Evolutionary conservation across 2,888 invertebrate species (phyloP).

Genomic region (Oasisia sp.): DNA sequence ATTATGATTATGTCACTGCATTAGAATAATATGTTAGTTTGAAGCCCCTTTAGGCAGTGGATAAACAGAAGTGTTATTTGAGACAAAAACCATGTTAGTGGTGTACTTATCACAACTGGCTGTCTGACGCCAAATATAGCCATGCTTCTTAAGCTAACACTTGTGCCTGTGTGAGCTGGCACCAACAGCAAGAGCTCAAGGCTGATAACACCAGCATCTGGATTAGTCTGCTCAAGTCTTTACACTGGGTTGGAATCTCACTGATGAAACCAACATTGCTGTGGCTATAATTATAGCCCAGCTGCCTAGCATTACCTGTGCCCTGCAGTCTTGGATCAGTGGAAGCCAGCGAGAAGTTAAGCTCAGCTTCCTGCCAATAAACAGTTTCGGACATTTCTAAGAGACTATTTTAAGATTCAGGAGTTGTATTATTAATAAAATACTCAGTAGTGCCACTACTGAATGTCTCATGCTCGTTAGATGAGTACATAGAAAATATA

Average conservation of each 20-base stretch:
- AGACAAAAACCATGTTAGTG: not conserved
- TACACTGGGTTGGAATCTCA: too few relatives aligned
- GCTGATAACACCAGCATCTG: constrained; percentile 6
- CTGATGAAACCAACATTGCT: not conserved
- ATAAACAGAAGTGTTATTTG: not conserved
- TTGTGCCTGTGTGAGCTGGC: not conserved
- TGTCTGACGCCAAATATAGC: not conserved
- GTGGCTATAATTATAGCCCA: too few relatives aligned
- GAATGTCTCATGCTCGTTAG: not conserved
- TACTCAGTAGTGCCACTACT: not conserved
- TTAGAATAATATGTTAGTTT: not conserved
- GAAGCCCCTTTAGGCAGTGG: not conserved
- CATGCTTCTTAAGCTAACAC: not conserved
- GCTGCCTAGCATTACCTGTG: not conserved
- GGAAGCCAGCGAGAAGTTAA: not conserved
- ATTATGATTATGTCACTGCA: not conserved
- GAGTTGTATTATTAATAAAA: not conserved
- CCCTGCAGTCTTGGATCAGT: not conserved
- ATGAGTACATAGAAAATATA: not conserved
- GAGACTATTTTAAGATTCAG: not conserved
- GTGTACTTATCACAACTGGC: not conserved
- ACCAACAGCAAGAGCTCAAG: not conserved
- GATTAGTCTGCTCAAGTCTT: not conserved
- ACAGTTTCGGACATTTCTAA: not conserved
- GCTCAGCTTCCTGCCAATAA: not conserved